Evolutionary conservation across 2,888 invertebrate genomes (phyloP), one percentile per base, ranked within the genome.

Genomic region (Onthophagus sagittarius): DNA sequence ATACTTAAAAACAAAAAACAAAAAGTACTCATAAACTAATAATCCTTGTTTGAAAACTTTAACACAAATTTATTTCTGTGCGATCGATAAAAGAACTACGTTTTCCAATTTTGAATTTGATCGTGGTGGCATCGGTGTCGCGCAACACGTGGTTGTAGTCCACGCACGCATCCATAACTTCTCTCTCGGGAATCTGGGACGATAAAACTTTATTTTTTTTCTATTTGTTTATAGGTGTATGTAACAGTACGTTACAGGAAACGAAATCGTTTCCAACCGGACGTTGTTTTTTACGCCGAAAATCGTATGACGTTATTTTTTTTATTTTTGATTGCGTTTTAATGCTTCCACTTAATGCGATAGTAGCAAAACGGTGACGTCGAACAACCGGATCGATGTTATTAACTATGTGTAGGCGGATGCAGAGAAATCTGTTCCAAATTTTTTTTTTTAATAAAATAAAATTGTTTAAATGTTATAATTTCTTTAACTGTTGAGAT

Each of bases 91-190:
- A 11, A 23, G 23, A 2, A 23, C 77, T 77, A 76, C 78, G 79
- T 80, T 79, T 79, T 79, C 77, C 73, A 76, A 76, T 77, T 76
- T 75, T 69, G 74, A 74, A 75, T 77, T 77, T 74, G 39, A 53
- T 53, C 39, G 39, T 53, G 39, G 39, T 11, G 23, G 23, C 3
- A 23, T 23, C 23, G 23, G 76, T 67, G 73, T 76, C 77, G 79
- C 79, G 79, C 80, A 80, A 81, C 82, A 82, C 81, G 82, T 82
- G 82, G 81, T 73, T 11, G 39, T 53, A 9, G 23, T 53, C 39
- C 11, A 7, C 39, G 39, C 39, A 53, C 39, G 39, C 39, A 53
- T 53, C 39, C 39, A 53, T 53, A 53, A 9, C 9, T 53, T 7
- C 39, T 7, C 7, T 53, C 39, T 53, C 39, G 9, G 39, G 5